phyloP scores from a whole-genome alignment of 2,888 invertebrate species.

The Stenchaetothrips biformis region DNA sequence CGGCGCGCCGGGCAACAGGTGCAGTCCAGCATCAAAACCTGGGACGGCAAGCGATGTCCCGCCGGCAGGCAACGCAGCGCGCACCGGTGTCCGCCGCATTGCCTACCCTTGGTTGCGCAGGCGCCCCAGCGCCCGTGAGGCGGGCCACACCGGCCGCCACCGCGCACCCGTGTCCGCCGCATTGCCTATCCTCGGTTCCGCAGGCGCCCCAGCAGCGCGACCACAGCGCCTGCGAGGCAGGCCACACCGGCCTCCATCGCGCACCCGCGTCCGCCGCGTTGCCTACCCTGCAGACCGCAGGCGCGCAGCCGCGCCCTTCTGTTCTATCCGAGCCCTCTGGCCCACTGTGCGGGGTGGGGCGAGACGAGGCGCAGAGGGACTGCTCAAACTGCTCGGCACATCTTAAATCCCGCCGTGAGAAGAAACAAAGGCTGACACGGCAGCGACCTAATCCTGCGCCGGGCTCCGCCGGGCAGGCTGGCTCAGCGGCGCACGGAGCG shows the following conservation, averaged over 20 bases:
- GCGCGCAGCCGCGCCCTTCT: not conserved
- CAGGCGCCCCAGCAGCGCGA: not conserved
- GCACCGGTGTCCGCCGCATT: not conserved
- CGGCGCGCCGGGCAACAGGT: no score
- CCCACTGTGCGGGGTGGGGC: not conserved
- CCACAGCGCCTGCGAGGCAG: not conserved
- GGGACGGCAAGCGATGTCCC: no score
- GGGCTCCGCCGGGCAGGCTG: not conserved
- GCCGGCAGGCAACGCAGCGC: no score
- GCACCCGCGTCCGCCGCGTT: not conserved
- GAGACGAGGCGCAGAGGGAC: not conserved
- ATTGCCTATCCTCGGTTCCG: not conserved
- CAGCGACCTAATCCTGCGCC: not conserved
- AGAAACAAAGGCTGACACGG: not conserved
- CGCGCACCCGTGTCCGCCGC: not conserved
- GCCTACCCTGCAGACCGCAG: not conserved
- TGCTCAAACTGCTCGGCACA: not conserved
- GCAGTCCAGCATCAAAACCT: no score
- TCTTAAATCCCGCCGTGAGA: conserved; percentile 6
- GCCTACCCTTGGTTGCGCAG: not conserved
- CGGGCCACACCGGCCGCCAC: not conserved
- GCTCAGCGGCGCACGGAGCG: not conserved
- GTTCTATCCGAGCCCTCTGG: no score
- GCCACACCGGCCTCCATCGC: not conserved
- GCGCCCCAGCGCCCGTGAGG: not conserved